These are phyloP conservation scores for Triops longicaudatus DNA, from an alignment of 1,140 invertebrate genomes.

Conservation along the genomic window DNA sequence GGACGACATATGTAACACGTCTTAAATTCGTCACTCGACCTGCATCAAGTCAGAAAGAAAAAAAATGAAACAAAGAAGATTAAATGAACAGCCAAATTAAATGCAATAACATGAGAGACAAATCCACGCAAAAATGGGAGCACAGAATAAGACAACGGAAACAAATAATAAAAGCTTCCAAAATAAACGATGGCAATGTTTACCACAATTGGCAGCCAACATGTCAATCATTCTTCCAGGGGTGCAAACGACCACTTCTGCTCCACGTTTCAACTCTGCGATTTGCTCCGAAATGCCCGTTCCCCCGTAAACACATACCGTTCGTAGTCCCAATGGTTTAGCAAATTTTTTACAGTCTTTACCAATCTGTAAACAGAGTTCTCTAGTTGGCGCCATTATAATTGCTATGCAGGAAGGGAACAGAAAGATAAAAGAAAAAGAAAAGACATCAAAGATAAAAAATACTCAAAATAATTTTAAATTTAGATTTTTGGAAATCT, in stretches of 20 bases:
- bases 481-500: not conserved
- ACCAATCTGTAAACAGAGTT: conserved; percentile 97
- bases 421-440: not conserved
- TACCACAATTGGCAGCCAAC: conserved; percentile 92
- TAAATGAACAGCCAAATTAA: not conserved
- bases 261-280: conserved; percentile 92
- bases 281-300: conserved; percentile 96
- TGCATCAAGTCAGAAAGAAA: conserved; percentile 35
- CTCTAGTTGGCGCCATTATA: conserved; percentile 96
- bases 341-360: conserved; percentile 95
- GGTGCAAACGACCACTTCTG: conserved; percentile 98
- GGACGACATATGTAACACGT: conserved; percentile 90
- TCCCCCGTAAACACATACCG: conserved; percentile 97
- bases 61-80: not conserved
- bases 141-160: conserved; percentile 24
- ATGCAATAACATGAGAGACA: too few relatives aligned
- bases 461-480: too few relatives aligned
- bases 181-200: conserved; percentile 28
- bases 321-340: conserved; percentile 72
- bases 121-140: too few relatives aligned
- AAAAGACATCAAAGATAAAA: conserved; percentile 21
- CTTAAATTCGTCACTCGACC: conserved; percentile 89
- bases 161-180: not conserved
- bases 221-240: conserved; percentile 99
- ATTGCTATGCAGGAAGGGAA: conserved; percentile 47